Base-by-base conservation (phyloP, 2,888 invertebrate genomes). In the Pyrgus malvae region DNA sequence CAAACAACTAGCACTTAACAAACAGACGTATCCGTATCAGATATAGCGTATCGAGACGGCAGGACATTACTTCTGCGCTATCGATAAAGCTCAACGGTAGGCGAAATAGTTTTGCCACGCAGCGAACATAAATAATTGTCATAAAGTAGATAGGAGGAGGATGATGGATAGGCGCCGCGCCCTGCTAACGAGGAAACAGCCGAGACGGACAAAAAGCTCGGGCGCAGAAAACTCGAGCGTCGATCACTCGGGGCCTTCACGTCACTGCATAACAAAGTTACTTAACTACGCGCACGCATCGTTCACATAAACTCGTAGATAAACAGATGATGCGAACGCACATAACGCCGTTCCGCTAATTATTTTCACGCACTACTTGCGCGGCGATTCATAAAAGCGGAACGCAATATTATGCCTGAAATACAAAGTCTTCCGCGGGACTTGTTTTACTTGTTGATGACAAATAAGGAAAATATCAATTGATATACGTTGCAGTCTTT, bases 31-130 rank as follows among this genome's bases (percentile, higher is more conserved):
- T 83, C 85, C 83, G 83, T 87, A 88, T 88, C 90, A 83, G 88
- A 87, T 88, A 85, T 74, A 80, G 83, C 79, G 76, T 86, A 89
- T 88, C 90, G 77, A 76, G 80, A 79, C 80, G 76, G 78, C 82
- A 78, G 78, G 80, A 84, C 89, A 90, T 88, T 87, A 90, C 83
- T 89, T 83, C 73, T 82, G 81, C 82, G 72, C 80, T 86, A 89
- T 90, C 89, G 89, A 90, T 88, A 87, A 89, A 84, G 88, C 90
- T 86, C 85, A 90, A 83, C 87, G 76, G 87, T 82, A 80, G 87
- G 87, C 81, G 86, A 84, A 88, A 89, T 88, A 88, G 86, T 84
- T 86, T 83, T 81, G 80, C 82, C 71, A 75, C 74, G 76, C 80
- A 74, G 80, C 70, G 75, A 83, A 83, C 87, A 89, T 90, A 90